These are phyloP conservation scores for Hippolais icterina DNA, from an alignment of 2,113 vertebrate genomes.

Conservation along the genomic window DNA sequence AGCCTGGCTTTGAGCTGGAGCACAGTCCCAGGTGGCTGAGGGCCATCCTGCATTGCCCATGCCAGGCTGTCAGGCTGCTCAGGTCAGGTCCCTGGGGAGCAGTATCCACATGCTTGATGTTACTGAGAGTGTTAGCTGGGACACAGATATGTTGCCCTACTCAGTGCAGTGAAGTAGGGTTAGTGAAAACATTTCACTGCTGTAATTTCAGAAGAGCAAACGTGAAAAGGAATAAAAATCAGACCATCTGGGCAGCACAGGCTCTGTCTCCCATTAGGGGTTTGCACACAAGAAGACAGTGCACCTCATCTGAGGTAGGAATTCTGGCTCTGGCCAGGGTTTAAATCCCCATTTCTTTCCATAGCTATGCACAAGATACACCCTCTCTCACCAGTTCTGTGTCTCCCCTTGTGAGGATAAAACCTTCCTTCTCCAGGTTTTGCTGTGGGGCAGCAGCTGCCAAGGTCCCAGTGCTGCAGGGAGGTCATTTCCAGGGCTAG, in stretches of 20 bases:
- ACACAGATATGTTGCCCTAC: neutral
- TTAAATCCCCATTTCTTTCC: neutral
- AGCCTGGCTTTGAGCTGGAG: neutral
- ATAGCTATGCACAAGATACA: neutral
- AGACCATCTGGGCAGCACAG: fast-evolving
- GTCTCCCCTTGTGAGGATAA: neutral
- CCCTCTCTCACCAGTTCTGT: neutral
- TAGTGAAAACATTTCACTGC: neutral
- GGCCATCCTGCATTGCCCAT: fast-evolving
- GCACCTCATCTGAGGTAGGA: fast-evolving
- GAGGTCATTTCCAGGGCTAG: neutral
- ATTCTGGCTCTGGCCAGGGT: neutral
- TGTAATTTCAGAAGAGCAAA: neutral
- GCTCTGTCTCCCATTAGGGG: neutral
- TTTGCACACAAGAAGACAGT: fast-evolving
- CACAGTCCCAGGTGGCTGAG: neutral
- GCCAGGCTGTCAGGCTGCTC: neutral
- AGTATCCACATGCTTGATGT: fast-evolving
- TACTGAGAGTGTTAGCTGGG: fast-evolving
- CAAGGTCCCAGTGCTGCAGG: fast-evolving
- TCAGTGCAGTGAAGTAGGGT: neutral
- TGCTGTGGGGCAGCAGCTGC: neutral
- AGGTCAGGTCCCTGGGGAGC: fast-evolving
- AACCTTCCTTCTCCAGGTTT: neutral
- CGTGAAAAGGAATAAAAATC: neutral